These are phyloP conservation scores for Drosophila picticornis DNA, from an alignment of 2,888 invertebrate genomes.

Conservation along the genomic window DNA sequence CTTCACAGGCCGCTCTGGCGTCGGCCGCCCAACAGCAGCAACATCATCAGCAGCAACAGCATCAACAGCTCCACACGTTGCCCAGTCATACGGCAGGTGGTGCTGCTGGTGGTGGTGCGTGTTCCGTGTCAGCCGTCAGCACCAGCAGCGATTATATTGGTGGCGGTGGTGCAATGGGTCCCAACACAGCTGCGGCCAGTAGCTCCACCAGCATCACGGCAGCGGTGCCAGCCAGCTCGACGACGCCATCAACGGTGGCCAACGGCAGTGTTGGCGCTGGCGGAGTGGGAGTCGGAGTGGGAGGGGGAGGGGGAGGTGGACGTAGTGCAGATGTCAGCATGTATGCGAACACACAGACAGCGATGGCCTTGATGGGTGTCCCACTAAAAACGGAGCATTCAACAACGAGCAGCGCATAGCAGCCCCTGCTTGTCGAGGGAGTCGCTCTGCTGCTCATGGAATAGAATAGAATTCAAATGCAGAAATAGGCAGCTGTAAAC, in stretches of 20 bases:
- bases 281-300: not conserved
- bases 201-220: conserved; percentile 64
- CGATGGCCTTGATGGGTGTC: conserved; percentile 75
- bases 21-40: conserved; percentile 64
- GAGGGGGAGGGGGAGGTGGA: no score
- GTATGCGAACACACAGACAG: conserved; percentile 69
- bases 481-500: conserved; percentile 33
- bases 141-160: conserved; percentile 72
- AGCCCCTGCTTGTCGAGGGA: conserved; percentile 69
- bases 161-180: conserved; percentile 54
- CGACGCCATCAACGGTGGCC: conserved; percentile 59
- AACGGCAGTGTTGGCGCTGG: conserved; percentile 40
- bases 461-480: conserved; percentile 31
- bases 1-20: conserved; percentile 64
- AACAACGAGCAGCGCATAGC: conserved; percentile 78
- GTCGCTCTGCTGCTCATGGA: conserved; percentile 54
- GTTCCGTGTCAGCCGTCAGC: conserved; percentile 72
- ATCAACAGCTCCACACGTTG: conserved; percentile 42
- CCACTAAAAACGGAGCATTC: conserved; percentile 78
- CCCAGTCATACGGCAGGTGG: conserved; percentile 60
- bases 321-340: conserved; percentile 58
- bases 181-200: conserved; percentile 60
- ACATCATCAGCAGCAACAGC: conserved; percentile 54
- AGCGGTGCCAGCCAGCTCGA: conserved; percentile 65
- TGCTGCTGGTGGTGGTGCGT: not conserved